Percentiles rank a stretch among this genome's conserved stretches.
Evolutionary conservation across 2,888 invertebrate species (phyloP).

Genomic region (Argyra leucocephala): DNA sequence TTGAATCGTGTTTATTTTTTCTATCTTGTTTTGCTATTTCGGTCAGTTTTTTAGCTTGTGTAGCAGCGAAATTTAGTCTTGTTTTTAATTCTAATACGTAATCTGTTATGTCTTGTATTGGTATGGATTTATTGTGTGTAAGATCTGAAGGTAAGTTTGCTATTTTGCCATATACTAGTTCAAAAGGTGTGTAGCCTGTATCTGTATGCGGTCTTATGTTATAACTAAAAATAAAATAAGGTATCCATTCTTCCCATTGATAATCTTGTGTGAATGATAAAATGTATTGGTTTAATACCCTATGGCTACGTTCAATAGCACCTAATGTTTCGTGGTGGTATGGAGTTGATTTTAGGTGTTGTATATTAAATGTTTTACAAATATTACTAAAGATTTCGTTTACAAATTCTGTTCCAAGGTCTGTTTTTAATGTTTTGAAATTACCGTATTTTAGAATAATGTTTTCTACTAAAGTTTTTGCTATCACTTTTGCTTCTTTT

Average conservation of each 20-base stretch:
- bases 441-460: constrained; percentile 20
- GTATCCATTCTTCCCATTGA: constrained; percentile 19
- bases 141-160: neutral
- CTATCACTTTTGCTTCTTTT: constrained; percentile 23
- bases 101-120: neutral
- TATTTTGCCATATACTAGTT: constrained; percentile 7
- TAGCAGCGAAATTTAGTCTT: neutral
- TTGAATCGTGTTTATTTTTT: neutral
- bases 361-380: neutral
- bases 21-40: neutral
- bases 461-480: constrained; percentile 21
- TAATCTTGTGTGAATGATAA: constrained; percentile 12
- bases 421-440: constrained; percentile 15
- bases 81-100: constrained; percentile 5
- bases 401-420: constrained; percentile 15
- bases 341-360: constrained; percentile 11
- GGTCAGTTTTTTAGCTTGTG: neutral
- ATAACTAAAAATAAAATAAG: constrained; percentile 14
- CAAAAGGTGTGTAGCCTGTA: constrained; percentile 10
- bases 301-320: constrained; percentile 18
- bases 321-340: constrained; percentile 16
- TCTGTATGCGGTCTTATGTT: constrained; percentile 14
- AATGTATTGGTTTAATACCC: constrained; percentile 18
- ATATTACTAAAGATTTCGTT: constrained; percentile 10
- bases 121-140: neutral